Evolutionary conservation across 1,140 invertebrate species (phyloP).

Genomic region (Calliopsis andreniformis): DNA sequence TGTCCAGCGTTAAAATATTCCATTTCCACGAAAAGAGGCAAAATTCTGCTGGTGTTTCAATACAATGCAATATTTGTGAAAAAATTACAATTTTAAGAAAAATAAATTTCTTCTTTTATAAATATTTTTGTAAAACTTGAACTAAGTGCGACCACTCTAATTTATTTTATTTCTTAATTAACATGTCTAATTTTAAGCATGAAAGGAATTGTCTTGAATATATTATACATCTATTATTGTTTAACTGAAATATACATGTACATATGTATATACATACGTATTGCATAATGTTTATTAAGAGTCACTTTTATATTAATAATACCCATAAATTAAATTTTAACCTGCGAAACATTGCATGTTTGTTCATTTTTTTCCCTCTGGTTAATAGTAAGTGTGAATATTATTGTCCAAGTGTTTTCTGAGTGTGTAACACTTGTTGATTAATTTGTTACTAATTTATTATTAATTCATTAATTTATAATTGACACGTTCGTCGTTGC

Average conservation of each 20-base stretch:
- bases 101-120: conserved; percentile 2
- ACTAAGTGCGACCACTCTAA: neutral
- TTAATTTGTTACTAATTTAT: no score
- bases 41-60: no score
- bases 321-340: neutral
- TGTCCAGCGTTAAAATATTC: conserved; percentile 17
- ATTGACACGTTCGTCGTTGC: no score
- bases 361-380: conserved; percentile 21
- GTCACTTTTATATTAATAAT: no score
- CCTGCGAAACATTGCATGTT: conserved; percentile 36
- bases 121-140: conserved; percentile 31
- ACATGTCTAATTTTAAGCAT: neutral
- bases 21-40: neutral
- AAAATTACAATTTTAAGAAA: no score
- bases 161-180: conserved; percentile 8
- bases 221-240: conserved; percentile 14
- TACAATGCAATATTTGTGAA: no score
- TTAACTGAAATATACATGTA: conserved; percentile 23
- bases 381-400: conserved; percentile 39
- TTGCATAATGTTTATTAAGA: no score
- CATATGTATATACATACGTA: no score
- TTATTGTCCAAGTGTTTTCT: neutral
- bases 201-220: conserved; percentile 2
- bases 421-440: neutral
- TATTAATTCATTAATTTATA: no score